Base-by-base conservation (phyloP, 2,888 invertebrate species). In the Pseudococcus viburni region DNA sequence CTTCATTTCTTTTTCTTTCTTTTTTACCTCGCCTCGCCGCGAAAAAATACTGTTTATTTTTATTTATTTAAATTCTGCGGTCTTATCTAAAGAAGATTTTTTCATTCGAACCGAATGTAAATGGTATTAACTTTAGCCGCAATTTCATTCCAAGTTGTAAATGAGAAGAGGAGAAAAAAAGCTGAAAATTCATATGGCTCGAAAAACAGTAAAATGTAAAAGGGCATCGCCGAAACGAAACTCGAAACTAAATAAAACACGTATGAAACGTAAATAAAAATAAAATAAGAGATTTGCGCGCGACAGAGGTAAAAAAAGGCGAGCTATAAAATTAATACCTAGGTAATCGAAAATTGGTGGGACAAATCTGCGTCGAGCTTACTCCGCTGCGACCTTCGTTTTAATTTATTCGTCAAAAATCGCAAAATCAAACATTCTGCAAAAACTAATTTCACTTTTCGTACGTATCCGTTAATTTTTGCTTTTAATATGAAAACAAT, bases 141-240 rank as follows among this genome's bases (percentile, higher is more conserved):
- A 64, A 64, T 64, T 64, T 64, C 64, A 64, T 64, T 64, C 64
- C 64, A 22, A 64, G 64, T 64, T 64, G 64, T 64, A 64, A 64
- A 64, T 22, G 64, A 64, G 64, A 64, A 64, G 15, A 64, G 22
- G 0, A 22, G 64, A 19, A 64, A 64, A 55, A 12, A n/a, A 19
- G 59, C 19, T 59, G 19, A 59, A 59, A 9, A 64, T 64, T 64
- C 64, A 64, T 64, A 64, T 64, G 64, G 22, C 15, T 64, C 0
- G 12, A 64, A 64, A 64, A 64, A 22, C 22, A 64, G 42, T 42
- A 42, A 59, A 59, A 59, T 1, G 8, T 3, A 59, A 59, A 51
- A 51, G 15, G 12, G 12, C 4, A 12, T 4, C 15, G 11, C 51
- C 51, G 51, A 17, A 55, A 55, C 17, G 2, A n/a, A n/a, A n/a